Base-by-base conservation (phyloP, 2,113 vertebrate species). In the Microtus montanus region DNA sequence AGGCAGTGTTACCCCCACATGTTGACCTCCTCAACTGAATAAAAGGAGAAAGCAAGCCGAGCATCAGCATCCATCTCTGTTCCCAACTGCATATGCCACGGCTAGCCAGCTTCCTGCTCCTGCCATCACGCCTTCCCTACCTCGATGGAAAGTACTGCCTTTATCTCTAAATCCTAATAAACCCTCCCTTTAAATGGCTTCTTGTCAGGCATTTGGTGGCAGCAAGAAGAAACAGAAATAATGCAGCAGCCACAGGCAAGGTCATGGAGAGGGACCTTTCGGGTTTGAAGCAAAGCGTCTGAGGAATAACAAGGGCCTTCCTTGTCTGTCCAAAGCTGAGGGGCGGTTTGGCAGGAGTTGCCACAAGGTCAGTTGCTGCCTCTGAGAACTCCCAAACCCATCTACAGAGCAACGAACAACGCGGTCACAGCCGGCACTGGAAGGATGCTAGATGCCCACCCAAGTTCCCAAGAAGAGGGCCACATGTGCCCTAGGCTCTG, bases 251-350 rank as follows among this genome's bases (percentile, higher is more conserved):
- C 30, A 70, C 63, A 14, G 71, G 79, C 85, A 38, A 4, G 49
- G 44, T 41, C 88, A 30, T 2, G 75, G 26, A 64, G 68, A 44
- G 64, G 83, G 54, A 58, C 20, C 11, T 90, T 85, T 61, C 74
- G 92, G 88, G 82, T 66, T 79, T 70, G 82, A 92, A 93, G 93
- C 68, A 66, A 78, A 89, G 92, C 79, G n/a, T 93, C 77, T 86
- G 54, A 86, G 89, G 63, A 38, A 24, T 38, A 90, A 94, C 90
- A 92, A 93, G 85, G 86, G 61, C 73, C 78, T 74, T 73, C 71
- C 94, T 97, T 95, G 91, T 96, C 71, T 2, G 2, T 3, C 44
- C 35, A 44, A 71, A 78, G 44, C 5, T 49, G 89, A 89, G 73
- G 83, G n/a, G 90, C 85, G 26, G 82, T 64, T 84, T 84, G 82